Evolutionary conservation across 2,113 vertebrate genomes (phyloP).

Genomic region (Tetrax tetrax): DNA sequence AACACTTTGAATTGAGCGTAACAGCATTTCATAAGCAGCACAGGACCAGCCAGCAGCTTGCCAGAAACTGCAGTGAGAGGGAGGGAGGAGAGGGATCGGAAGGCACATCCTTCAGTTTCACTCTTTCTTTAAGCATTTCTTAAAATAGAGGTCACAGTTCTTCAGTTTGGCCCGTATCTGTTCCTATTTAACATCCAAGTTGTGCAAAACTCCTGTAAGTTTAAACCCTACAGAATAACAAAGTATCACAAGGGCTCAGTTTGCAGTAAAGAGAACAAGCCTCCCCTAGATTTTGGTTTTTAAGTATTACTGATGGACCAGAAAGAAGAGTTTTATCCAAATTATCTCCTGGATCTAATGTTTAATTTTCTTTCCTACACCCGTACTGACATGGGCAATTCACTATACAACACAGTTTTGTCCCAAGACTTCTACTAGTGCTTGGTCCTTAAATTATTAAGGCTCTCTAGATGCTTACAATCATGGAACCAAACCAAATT

Average conservation of each 20-base stretch:
- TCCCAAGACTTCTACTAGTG: background rate
- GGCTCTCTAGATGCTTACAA: background rate
- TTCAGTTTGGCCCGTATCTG: background rate
- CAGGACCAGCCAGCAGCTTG: background rate
- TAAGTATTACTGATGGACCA: background rate
- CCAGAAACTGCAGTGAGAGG: rapidly evolving
- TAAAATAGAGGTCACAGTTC: background rate
- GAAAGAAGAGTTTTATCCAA: background rate
- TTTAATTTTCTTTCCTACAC: background rate
- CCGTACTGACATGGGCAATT: background rate
- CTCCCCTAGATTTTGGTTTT: background rate
- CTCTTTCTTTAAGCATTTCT: background rate
- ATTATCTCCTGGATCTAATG: background rate
- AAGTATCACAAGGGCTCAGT: background rate
- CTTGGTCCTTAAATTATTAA: background rate
- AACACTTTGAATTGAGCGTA: rapidly evolving
- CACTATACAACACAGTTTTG: background rate
- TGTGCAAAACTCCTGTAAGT: background rate
- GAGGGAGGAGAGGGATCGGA: background rate
- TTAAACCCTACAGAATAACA: background rate
- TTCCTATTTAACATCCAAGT: background rate
- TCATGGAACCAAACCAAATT: background rate
- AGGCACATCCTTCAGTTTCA: background rate
- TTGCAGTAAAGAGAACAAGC: background rate
- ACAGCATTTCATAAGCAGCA: background rate